Evolutionary conservation across 2,888 invertebrate genomes (phyloP).

Genomic region (Fragum sueziense): DNA sequence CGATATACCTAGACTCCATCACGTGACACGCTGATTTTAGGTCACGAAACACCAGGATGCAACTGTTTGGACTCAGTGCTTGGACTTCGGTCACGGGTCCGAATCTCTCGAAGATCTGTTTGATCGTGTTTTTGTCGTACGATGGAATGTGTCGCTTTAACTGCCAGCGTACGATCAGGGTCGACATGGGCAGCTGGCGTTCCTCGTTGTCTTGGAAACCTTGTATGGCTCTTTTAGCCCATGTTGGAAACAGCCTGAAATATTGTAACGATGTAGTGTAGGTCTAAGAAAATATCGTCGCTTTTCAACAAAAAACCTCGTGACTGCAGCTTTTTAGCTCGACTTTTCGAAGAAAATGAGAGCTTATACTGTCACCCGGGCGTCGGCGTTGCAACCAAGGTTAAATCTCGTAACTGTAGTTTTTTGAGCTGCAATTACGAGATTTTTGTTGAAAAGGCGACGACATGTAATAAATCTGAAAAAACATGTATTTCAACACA

Average conservation of each 20-base stretch:
- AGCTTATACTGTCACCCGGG: too few species aligned
- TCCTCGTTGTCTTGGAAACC: constrained; percentile 53
- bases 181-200: constrained; percentile 60
- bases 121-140: constrained; percentile 49
- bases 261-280: not conserved
- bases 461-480: too few species aligned
- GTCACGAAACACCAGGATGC: constrained; percentile 61
- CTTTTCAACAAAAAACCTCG: too few species aligned
- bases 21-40: constrained; percentile 62
- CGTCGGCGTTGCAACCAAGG: too few species aligned
- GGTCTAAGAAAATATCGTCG: too few species aligned
- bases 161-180: constrained; percentile 66
- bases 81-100: constrained; percentile 58
- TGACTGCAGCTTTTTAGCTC: too few species aligned
- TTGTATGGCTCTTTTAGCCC: constrained; percentile 43
- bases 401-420: too few species aligned
- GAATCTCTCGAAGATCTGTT: constrained; percentile 46
- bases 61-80: constrained; percentile 63
- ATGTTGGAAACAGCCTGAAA: constrained; percentile 45
- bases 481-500: too few species aligned
- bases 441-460: too few species aligned
- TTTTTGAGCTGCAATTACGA: too few species aligned
- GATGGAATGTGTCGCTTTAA: constrained; percentile 44
- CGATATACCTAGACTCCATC: constrained; percentile 55
- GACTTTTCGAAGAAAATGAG: too few species aligned